These are phyloP conservation scores for Drosophila atripex DNA, from an alignment of 2,888 invertebrate species.

Conservation along the genomic window DNA sequence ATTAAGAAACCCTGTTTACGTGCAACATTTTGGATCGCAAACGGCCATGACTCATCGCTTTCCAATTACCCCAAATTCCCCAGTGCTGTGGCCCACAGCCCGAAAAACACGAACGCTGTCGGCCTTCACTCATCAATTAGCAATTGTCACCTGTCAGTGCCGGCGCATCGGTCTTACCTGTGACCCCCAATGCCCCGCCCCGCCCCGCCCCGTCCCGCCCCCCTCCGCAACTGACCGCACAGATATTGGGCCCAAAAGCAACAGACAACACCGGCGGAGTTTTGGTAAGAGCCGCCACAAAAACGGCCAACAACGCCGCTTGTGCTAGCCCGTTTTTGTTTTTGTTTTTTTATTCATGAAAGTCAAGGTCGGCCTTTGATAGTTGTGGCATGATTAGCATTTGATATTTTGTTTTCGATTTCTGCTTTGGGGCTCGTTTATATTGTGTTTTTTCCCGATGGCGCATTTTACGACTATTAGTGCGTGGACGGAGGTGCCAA, in stretches of 20 bases:
- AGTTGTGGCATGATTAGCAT: conserved; percentile 38
- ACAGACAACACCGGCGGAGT: conserved; percentile 12
- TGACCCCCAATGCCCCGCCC: conserved; percentile 11
- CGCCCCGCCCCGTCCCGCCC: conserved; percentile 3
- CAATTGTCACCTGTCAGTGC: conserved; percentile 68
- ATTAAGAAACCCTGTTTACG: not conserved
- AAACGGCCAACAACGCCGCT: not conserved
- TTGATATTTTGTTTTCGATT: conserved; percentile 19
- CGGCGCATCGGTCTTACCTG: conserved; percentile 34
- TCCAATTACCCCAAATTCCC: not conserved
- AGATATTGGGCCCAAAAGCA: conserved; percentile 20
- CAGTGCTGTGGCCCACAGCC: not conserved
- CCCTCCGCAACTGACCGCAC: conserved; percentile 12
- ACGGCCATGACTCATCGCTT: not conserved
- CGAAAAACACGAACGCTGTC: conserved; percentile 8
- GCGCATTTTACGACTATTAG: conserved; percentile 23
- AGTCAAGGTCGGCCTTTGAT: conserved; percentile 36
- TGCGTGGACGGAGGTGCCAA: conserved; percentile 13
- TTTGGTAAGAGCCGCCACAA: conserved; percentile 18
- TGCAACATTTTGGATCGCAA: not conserved
- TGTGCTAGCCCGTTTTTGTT: not conserved
- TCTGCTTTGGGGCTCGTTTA: conserved; percentile 35
- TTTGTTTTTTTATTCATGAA: conserved; percentile 21
- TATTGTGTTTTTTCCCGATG: conserved; percentile 18
- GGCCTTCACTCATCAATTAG: conserved; percentile 65